phyloP scores from a whole-genome alignment of 2,888 invertebrate species.

The Dasypogon diadema region DNA sequence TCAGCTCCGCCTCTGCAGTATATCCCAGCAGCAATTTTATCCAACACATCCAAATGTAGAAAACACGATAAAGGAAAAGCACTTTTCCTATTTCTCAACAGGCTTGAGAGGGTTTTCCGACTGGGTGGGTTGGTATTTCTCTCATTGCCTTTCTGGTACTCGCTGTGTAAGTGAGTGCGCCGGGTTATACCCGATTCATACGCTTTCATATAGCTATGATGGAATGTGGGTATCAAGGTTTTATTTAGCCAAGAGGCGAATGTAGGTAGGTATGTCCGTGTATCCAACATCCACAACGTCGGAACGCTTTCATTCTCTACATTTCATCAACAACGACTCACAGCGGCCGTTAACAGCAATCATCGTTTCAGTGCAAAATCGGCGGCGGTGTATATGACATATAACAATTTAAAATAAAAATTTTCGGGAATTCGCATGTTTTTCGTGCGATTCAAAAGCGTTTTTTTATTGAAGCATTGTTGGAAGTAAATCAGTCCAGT shows the following conservation, averaged over 20 bases:
- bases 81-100: slow-evolving; percentile 50
- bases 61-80: slow-evolving; percentile 50
- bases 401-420: slow-evolving; percentile 6
- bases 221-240: slow-evolving; percentile 19
- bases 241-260: slow-evolving; percentile 30
- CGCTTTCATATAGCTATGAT: slow-evolving; percentile 49
- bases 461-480: background rate
- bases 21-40: slow-evolving; percentile 18
- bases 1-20: slow-evolving; percentile 56
- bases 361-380: slow-evolving; percentile 57
- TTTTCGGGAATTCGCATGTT: slow-evolving; percentile 16
- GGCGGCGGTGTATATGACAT: slow-evolving; percentile 57
- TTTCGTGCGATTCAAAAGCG: background rate
- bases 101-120: slow-evolving; percentile 51
- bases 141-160: slow-evolving; percentile 45
- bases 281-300: slow-evolving; percentile 25
- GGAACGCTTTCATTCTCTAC: slow-evolving; percentile 32
- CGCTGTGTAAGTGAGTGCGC: slow-evolving; percentile 48
- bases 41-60: slow-evolving; percentile 19
- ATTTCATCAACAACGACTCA: slow-evolving; percentile 55
- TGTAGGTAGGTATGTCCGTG: slow-evolving; percentile 22
- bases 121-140: slow-evolving; percentile 44
- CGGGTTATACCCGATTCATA: slow-evolving; percentile 49
- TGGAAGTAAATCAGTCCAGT: slow-evolving; percentile 2
- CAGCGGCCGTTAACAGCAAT: slow-evolving; percentile 58